Evolutionary conservation across 2,797 vertebrate genomes (phyloP).

Genomic region (Sebastes kiyomatsui): DNA sequence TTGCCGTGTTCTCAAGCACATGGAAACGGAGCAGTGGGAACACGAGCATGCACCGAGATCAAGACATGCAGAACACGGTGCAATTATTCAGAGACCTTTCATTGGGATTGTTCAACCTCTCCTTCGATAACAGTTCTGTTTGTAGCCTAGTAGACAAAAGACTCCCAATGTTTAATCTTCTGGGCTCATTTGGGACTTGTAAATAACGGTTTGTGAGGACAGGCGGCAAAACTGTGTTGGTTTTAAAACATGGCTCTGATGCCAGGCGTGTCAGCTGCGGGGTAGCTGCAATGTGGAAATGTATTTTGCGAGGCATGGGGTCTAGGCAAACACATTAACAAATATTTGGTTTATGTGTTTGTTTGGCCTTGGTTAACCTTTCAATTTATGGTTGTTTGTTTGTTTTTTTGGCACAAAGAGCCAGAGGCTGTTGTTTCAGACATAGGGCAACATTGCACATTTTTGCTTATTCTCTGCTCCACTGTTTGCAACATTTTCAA

Average conservation of each 20-base stretch:
- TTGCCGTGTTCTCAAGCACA: conserved; percentile 31
- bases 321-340: conserved; percentile 18
- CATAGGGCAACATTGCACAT: background rate
- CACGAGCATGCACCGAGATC: conserved; percentile 15
- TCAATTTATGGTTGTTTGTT: conserved; percentile 16
- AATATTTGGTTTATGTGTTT: conserved; percentile 26
- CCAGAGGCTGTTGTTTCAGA: background rate
- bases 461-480: background rate
- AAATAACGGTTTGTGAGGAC: conserved; percentile 47
- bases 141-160: conserved; percentile 34
- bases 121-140: conserved; percentile 38
- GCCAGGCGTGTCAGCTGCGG: background rate
- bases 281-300: conserved; percentile 9
- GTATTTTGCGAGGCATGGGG: conserved; percentile 6
- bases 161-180: conserved; percentile 57
- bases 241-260: conserved; percentile 25
- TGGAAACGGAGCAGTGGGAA: conserved; percentile 38
- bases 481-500: background rate
- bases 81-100: conserved; percentile 32
- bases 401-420: conserved; percentile 2
- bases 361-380: conserved; percentile 43
- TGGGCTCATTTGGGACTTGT: conserved; percentile 48
- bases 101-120: conserved; percentile 12
- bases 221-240: conserved; percentile 28
- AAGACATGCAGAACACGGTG: conserved; percentile 18